Percentiles rank a stretch among this genome's conserved stretches.
Evolutionary conservation across 64 coral and sea anemone genomes (phyloP).

Genomic region (Stichodactyla helianthus): DNA sequence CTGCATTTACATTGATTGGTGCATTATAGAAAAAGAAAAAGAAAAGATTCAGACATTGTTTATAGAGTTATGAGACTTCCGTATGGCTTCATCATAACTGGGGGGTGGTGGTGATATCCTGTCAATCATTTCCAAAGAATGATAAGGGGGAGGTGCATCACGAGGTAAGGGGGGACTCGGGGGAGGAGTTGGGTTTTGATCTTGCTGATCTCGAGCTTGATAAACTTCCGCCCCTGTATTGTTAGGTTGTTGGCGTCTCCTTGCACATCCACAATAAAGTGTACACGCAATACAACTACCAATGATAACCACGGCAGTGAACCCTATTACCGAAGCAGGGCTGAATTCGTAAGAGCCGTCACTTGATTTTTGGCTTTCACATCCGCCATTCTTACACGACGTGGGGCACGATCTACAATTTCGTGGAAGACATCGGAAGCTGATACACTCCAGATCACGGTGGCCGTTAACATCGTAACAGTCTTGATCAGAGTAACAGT

Average conservation of each 20-base stretch:
- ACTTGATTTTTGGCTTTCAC: not conserved
- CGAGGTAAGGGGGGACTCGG: not conserved
- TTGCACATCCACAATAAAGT: conserved; percentile 21
- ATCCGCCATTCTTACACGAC: not conserved
- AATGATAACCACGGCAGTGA: not conserved
- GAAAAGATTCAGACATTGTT: not conserved
- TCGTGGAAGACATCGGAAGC: not conserved
- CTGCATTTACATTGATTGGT: too few relatives aligned
- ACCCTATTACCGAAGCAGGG: conserved; percentile 3
- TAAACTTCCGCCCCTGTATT: not conserved
- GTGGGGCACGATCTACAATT: not conserved
- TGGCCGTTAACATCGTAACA: not conserved
- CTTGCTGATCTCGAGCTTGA: not conserved
- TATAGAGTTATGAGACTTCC: not conserved
- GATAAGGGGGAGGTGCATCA: conserved; percentile 7
- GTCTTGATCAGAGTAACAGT: not conserved
- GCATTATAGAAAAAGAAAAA: too few relatives aligned
- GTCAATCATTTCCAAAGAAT: conserved; percentile 4
- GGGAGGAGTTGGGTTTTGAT: not conserved
- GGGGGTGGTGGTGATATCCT: conserved; percentile 6
- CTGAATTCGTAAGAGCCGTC: not conserved
- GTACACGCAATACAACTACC: conserved; percentile 11
- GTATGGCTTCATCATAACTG: not conserved
- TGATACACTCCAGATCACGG: not conserved
- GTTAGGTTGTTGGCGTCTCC: conserved; percentile 6